Evolutionary conservation across 1,140 invertebrate species (phyloP), one percentile per base, ranked within the genome.

Genomic region (Drosophila lacertosa): DNA sequence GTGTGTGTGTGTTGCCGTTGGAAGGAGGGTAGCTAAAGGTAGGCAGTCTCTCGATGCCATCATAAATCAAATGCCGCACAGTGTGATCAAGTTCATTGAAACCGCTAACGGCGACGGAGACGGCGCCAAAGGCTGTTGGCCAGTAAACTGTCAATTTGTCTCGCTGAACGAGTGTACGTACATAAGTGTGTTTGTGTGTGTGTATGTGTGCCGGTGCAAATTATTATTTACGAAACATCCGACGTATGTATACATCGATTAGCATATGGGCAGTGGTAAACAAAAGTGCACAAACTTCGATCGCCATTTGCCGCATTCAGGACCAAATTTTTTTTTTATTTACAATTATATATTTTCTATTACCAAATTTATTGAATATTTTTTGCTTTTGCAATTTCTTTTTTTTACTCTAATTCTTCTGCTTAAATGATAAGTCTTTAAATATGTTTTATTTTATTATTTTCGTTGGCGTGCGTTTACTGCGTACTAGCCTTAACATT

Each of bases 81-180:
- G 59, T 69, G 59, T 33, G 60, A 55, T 64, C 67, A 64, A 64
- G 48, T 70, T 55, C 67, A 70, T 70, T 70, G 67, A 54, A 70
- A 70, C 26, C 18, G 66, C 40, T 22, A 53, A 62, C 22, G 33
- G 33, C 53, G 42, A 40, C 22, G 33, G 33, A 42, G 42, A 40
- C 64, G 55, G 33, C 45, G 55, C 64, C 64, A 68, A 53, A 68
- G 65, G 65, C 65, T 62, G 65, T 68, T 68, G 65, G 57, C 65
- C 57, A 68, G 57, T 45, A 62, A 68, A 68, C 65, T 62, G 65
- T 68, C 65, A 68, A 68, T 53, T 62, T 62, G 65, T 26, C 40
- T 53, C 35, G 20, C 47, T 62, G 24, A 50, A 24, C 35, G 39
- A 33, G 11, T 54, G 26, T 44, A 15, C n/a, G 13, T 20, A 10